Evolutionary conservation across 2,888 invertebrate species (phyloP), one percentile per base, ranked within the genome.

Genomic region (Xanthia icteritia): DNA sequence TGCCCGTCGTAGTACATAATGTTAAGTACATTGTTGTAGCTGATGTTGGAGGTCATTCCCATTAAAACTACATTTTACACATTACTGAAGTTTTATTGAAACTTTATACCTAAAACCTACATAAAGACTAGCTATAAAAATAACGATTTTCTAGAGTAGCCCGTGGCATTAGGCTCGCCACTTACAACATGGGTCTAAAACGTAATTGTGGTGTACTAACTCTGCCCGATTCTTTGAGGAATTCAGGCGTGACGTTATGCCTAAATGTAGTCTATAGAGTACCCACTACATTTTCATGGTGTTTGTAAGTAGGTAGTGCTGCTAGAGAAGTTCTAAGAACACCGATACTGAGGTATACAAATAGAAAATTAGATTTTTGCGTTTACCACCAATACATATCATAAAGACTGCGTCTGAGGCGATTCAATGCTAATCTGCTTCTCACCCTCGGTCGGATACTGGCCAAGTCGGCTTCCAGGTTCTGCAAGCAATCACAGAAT

Each of bases 51-150:
- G 93, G 92, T 93, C 95, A 95, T 95, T 95, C 93, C 93, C 96
- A 96, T 95, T 96, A 96, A 96, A 96, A 95, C 90, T 95, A 95
- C 95, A 95, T 95, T 96, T 96, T 96, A 94, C 95, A 96, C 94
- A 92, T 82, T 83, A 74, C 77, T 70, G 69, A 86, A 70, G 83
- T 93, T 93, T 93, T 92, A 91, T 92, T 93, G 86, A 76, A 64
- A 66, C 58, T 15, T 56, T 36, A 4, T 54, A 45, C n/a, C 31
- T 73, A 73, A 15, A 51, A 67, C 23, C 36, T 68, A 64, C 73
- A 51, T 36, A 31, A 15, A 72, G 0, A 5, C 61, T 68, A 54
- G 8, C 64, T 51, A 58, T 74, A 58, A 51, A 48, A 65, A 64
- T 56, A 54, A 27, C 13, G 15, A 70, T 27, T 36, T 67, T 20